Base-by-base conservation (phyloP, 2,797 vertebrate species). In the Brachyalestes nurse region DNA sequence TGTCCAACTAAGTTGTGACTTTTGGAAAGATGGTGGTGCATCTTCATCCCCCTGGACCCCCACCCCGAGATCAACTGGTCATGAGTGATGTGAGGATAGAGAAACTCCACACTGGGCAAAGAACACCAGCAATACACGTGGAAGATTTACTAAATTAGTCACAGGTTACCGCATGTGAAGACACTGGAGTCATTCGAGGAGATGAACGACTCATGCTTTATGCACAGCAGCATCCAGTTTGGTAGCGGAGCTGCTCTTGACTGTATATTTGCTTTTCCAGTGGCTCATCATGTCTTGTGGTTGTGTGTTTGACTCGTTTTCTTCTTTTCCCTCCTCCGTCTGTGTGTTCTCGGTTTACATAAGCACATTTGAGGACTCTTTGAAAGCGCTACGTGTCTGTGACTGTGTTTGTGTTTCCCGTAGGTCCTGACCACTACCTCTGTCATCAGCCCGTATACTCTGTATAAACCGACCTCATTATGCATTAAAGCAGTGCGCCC, bases 271-370 rank as follows among this genome's bases (percentile, higher is more conserved):
- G 62, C 19, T 38, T 65, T 65, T 19, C 62, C 62, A 40, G 28
- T 40, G 6, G 16, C 62, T 40, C 17, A 0, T 25, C 28, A 25
- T 62, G 7, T 62, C 25, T 28, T 62, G 60, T 62, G 62, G 62
- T 38, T 38, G 62, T 17, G 14, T 40, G 62, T 65, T 65, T 65
- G 62, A 65, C 19, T 38, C 62, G 38, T 65, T 40, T 40, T 65
- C 62, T 40, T 40, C 34, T 40, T 19, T 65, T 9, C 62, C 16
- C 8, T 1, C 21, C 5, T 7, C 61, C 6, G 4, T 4, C 60
- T 34, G 13, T 62, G 60, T 34, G 60, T 60, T 25, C 60, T 62
- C 60, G 16, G 25, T 62, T 34, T 62, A 28, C 13, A 62, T 28
- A 13, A 28, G 60, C 60, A 38, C 17, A 16, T 13, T 38, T 38